Percentiles rank a stretch among this genome's conserved stretches.
phyloP scores from a whole-genome alignment of 37 sponge, comb jelly and placozoan genomes.

The Crambe crambe region DNA sequence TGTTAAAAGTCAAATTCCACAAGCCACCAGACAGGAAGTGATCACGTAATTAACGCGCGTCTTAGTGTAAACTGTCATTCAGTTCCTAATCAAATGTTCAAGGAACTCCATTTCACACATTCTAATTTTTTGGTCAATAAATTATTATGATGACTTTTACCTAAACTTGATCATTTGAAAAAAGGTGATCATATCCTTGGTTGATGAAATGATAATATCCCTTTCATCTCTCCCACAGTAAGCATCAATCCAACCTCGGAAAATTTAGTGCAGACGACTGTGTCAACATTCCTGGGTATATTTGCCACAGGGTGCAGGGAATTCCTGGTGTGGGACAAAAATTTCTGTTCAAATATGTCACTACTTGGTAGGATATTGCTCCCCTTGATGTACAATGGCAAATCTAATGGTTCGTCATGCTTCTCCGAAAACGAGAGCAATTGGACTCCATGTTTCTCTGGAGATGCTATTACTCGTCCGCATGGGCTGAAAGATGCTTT shows the following conservation, averaged over 20 bases:
- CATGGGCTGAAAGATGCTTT: not conserved
- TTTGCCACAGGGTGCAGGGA: not conserved
- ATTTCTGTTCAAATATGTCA: not conserved
- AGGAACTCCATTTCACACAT: too few relatives aligned
- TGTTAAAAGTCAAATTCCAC: too few relatives aligned
- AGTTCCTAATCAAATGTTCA: too few relatives aligned
- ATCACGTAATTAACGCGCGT: too few relatives aligned
- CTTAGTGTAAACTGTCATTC: too few relatives aligned
- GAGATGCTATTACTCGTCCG: not conserved
- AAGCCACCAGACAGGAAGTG: too few relatives aligned
- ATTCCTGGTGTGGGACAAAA: not conserved
- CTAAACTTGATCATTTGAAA: too few relatives aligned
- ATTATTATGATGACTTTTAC: too few relatives aligned
- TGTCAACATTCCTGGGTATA: not conserved
- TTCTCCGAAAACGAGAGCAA: not conserved
- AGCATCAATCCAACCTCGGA: not conserved
- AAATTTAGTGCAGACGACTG: not conserved
- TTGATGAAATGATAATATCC: not conserved
- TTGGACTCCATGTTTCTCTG: not conserved
- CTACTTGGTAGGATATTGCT: too few relatives aligned
- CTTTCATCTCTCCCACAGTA: not conserved
- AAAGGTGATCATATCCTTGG: not conserved
- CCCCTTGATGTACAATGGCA: too few relatives aligned
- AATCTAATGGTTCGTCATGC: not conserved
- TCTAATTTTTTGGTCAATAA: too few relatives aligned